Percentiles rank a stretch among this genome's conserved stretches.
phyloP scores from a whole-genome alignment of 2,888 invertebrate species.

The Chaetogeoica ovagalla region DNA sequence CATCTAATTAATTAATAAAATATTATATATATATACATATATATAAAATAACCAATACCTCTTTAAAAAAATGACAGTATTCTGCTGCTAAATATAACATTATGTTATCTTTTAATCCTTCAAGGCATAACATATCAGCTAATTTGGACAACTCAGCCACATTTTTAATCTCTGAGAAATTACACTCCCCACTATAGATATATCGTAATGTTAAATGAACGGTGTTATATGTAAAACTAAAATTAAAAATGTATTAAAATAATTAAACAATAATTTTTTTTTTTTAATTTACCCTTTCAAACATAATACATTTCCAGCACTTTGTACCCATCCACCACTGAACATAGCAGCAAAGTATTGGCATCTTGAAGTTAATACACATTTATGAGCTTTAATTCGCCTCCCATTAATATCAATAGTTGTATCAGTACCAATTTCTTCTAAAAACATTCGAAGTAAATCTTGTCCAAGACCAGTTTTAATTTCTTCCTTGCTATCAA shows the following conservation, averaged over 20 bases:
- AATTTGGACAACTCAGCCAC: conserved; percentile 84
- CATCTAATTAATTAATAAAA: conserved; percentile 52
- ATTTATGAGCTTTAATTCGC: conserved; percentile 85
- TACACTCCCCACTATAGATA: conserved; percentile 89
- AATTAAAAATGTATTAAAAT: conserved; percentile 54
- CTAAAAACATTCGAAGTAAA: conserved; percentile 85
- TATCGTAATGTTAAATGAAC: conserved; percentile 91
- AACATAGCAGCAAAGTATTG: conserved; percentile 91
- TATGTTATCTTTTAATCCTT: conserved; percentile 89
- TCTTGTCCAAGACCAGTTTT: conserved; percentile 75
- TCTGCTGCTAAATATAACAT: conserved; percentile 83
- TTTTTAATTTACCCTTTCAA: conserved; percentile 70
- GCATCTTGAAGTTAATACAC: conserved; percentile 87
- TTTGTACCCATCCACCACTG: conserved; percentile 82
- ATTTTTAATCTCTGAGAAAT: conserved; percentile 83
- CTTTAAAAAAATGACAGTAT: conserved; percentile 93
- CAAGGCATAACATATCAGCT: conserved; percentile 86
- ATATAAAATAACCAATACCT: conserved; percentile 63
- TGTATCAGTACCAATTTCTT: conserved; percentile 87
- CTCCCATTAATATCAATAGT: conserved; percentile 81
- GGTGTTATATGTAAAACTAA: conserved; percentile 77
- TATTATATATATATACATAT: not conserved
- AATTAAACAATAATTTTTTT: not conserved
- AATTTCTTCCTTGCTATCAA: conserved; percentile 43
- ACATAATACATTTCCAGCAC: conserved; percentile 78